A percentile compares a stretch with the other conserved stretches of the same genome.
These are phyloP conservation scores for Caenorhabditis plicata DNA, from an alignment of 2,888 invertebrate species.

Conservation along the genomic window DNA sequence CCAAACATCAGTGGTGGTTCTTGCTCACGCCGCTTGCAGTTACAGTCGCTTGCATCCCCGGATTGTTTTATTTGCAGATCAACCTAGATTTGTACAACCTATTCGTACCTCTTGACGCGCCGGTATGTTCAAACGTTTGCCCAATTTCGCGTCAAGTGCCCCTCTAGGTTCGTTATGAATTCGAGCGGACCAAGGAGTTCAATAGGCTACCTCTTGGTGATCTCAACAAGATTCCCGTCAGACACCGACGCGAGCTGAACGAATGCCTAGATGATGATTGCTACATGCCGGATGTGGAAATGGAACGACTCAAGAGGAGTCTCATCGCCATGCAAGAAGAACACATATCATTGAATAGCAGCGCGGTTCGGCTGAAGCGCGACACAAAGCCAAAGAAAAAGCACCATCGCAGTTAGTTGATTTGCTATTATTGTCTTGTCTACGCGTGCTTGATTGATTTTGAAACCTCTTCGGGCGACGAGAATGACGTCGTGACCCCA, in stretches of 20 bases:
- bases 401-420: too few species aligned
- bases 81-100: constrained; percentile 63
- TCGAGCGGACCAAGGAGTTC: constrained; percentile 52
- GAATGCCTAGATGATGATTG: constrained; percentile 10
- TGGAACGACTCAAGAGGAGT: constrained; percentile 35
- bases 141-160: not conserved
- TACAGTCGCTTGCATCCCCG: constrained; percentile 52
- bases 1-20: constrained; percentile 52
- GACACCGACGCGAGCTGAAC: constrained; percentile 20
- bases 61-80: constrained; percentile 56
- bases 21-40: constrained; percentile 36
- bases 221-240: constrained; percentile 23
- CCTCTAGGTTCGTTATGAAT: constrained; percentile 41
- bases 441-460: too few species aligned
- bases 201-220: constrained; percentile 53
- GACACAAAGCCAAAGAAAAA: too few species aligned
- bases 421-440: too few species aligned
- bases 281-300: constrained; percentile 36
- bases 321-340: constrained; percentile 27
- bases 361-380: too few species aligned
- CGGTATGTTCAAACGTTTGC: constrained; percentile 40
- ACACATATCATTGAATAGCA: too few species aligned
- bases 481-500: too few species aligned
- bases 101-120: constrained; percentile 63
- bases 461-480: too few species aligned